Evolutionary conservation across 2,113 vertebrate species (phyloP).

Genomic region (Pangasianodon hypophthalmus): DNA sequence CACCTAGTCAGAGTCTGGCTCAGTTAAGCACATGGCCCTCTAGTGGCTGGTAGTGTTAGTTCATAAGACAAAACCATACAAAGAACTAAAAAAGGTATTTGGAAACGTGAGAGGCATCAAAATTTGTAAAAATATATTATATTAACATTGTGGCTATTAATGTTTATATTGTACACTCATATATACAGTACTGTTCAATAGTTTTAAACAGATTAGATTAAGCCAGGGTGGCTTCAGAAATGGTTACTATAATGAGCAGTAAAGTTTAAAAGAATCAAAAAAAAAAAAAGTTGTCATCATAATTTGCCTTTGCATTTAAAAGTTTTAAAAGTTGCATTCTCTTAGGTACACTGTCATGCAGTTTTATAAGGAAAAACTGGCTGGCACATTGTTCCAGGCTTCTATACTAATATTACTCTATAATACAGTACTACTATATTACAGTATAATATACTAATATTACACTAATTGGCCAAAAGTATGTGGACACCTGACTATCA

Average conservation of each 20-base stretch:
- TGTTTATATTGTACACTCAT: background rate
- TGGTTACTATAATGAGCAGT: background rate
- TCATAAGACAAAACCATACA: background rate
- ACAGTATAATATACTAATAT: background rate
- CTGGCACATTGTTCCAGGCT: background rate
- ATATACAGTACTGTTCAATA: background rate
- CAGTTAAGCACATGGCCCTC: conserved; percentile 59
- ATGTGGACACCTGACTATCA: too few species aligned
- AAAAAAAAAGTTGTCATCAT: background rate
- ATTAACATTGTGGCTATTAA: background rate
- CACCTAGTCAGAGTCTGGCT: conserved; percentile 70
- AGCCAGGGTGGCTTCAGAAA: background rate
- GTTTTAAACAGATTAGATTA: background rate
- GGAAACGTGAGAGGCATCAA: background rate
- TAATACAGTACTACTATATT: background rate
- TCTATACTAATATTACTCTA: background rate
- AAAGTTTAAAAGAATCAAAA: background rate
- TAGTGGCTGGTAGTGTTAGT: conserved; percentile 48
- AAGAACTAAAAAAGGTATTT: background rate
- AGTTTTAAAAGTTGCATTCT: background rate
- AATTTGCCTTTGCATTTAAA: background rate
- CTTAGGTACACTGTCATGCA: background rate
- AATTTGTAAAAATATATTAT: background rate
- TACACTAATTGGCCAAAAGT: background rate
- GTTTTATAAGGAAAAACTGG: background rate